A percentile compares a stretch with the other conserved stretches of the same genome.
These are phyloP conservation scores for Drosophila antonietae DNA, from an alignment of 2,888 invertebrate species.

Conservation along the genomic window DNA sequence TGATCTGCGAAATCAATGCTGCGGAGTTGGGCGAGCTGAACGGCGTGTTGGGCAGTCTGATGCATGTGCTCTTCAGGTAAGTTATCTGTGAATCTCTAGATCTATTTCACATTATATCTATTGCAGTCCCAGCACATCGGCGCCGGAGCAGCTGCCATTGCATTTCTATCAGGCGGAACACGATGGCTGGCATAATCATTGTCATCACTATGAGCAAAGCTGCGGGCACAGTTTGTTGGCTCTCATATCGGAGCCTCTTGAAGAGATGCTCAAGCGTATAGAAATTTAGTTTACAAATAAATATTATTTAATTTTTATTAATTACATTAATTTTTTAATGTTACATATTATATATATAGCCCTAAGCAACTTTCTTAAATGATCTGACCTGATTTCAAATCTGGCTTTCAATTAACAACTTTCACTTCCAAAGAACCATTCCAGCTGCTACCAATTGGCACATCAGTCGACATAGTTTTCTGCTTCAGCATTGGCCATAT, in stretches of 20 bases:
- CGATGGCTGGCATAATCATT: constrained; percentile 76
- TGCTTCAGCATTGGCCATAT: too few species aligned
- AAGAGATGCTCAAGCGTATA: constrained; percentile 65
- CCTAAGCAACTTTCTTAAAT: constrained; percentile 1
- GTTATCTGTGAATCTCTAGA: constrained; percentile 51
- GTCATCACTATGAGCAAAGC: constrained; percentile 63
- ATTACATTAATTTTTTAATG: background rate
- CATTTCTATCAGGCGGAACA: constrained; percentile 81
- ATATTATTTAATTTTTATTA: background rate
- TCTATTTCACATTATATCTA: background rate
- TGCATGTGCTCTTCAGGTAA: constrained; percentile 89
- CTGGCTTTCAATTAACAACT: constrained; percentile 66
- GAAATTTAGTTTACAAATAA: constrained; percentile 32
- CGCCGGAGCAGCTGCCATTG: constrained; percentile 74
- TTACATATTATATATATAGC: background rate
- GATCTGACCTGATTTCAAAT: constrained; percentile 36
- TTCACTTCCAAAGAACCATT: constrained; percentile 49
- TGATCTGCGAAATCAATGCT: constrained; percentile 88
- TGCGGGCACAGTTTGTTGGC: constrained; percentile 77
- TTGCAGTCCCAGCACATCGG: constrained; percentile 80
- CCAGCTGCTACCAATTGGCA: constrained; percentile 46
- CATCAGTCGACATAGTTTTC: constrained; percentile 23
- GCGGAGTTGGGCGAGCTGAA: constrained; percentile 84
- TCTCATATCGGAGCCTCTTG: constrained; percentile 79
- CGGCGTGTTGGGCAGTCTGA: constrained; percentile 88